These are phyloP conservation scores for Diarsia rubi DNA, from an alignment of 2,888 invertebrate species.

Conservation along the genomic window DNA sequence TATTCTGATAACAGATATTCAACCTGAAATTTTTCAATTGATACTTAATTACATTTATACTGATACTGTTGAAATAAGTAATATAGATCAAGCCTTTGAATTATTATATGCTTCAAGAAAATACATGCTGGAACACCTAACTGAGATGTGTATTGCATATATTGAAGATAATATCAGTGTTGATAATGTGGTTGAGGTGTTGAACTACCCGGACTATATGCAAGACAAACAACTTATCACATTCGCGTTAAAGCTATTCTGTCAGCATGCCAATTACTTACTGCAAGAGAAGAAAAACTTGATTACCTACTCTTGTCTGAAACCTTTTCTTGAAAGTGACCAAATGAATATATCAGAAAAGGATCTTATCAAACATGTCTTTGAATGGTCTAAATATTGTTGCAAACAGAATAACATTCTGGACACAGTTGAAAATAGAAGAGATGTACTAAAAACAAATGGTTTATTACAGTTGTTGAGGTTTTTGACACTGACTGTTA, in stretches of 20 bases:
- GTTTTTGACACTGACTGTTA: constrained; percentile 80
- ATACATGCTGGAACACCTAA: constrained; percentile 91
- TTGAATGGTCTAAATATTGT: constrained; percentile 90
- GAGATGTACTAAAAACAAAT: constrained; percentile 82
- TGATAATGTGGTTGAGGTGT: constrained; percentile 90
- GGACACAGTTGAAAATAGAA: constrained; percentile 83
- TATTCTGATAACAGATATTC: constrained; percentile 91
- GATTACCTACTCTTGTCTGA: constrained; percentile 88
- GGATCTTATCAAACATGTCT: constrained; percentile 88
- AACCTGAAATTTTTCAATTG: constrained; percentile 91
- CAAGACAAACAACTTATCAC: constrained; percentile 89
- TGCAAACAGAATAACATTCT: constrained; percentile 85
- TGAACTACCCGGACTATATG: constrained; percentile 91
- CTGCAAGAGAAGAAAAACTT: constrained; percentile 86
- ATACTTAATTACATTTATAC: constrained; percentile 92
- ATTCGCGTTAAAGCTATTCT: constrained; percentile 90
- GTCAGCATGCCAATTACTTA: constrained; percentile 90
- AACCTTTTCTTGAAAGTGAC: constrained; percentile 87
- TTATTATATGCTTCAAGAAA: constrained; percentile 92
- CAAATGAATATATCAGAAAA: constrained; percentile 89
- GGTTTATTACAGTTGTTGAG: constrained; percentile 87
- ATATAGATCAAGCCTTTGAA: constrained; percentile 91
- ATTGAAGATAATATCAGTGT: constrained; percentile 90
- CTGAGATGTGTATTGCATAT: constrained; percentile 88
- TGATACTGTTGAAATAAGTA: constrained; percentile 89